Evolutionary conservation across 2,113 vertebrate genomes (phyloP).

Genomic region (Leptocoma aspasia): DNA sequence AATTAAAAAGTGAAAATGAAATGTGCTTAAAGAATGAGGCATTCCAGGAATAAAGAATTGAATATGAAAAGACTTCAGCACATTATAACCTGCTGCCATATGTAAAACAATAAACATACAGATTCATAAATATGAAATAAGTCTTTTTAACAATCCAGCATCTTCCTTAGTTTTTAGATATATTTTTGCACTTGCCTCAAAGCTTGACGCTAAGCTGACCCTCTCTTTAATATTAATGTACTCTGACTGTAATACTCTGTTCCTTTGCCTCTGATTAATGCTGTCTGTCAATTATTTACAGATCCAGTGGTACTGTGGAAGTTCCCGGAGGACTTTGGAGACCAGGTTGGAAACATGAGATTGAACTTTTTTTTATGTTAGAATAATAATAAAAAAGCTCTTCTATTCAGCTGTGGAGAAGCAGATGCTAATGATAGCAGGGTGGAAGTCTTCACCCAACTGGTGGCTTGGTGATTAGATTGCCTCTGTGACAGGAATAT

Average conservation of each 20-base stretch:
- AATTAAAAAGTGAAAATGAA: neutral
- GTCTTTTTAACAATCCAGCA: conserved; percentile 50
- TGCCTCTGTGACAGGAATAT: conserved; percentile 80
- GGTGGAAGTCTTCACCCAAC: conserved; percentile 79
- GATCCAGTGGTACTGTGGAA: conserved; percentile 98
- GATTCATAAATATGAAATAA: conserved; percentile 47
- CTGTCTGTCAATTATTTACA: conserved; percentile 97
- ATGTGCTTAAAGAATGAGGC: neutral
- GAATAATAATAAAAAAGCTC: conserved; percentile 55
- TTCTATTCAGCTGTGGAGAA: conserved; percentile 69
- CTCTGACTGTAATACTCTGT: conserved; percentile 75
- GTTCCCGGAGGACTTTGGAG: conserved; percentile 98
- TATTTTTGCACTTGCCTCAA: conserved; percentile 72
- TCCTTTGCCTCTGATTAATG: conserved; percentile 90
- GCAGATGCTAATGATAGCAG: conserved; percentile 81
- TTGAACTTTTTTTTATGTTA: conserved; percentile 74
- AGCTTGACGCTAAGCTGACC: conserved; percentile 71
- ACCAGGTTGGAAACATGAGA: conserved; percentile 94
- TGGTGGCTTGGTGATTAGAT: conserved; percentile 81
- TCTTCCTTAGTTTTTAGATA: conserved; percentile 41
- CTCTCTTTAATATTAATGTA: conserved; percentile 65
- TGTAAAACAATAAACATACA: neutral
- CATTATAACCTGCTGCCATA: neutral
- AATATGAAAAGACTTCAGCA: neutral
- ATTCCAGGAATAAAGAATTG: neutral